These are phyloP conservation scores for Sander lucioperca DNA, from an alignment of 2,113 vertebrate species.

Conservation along the genomic window DNA sequence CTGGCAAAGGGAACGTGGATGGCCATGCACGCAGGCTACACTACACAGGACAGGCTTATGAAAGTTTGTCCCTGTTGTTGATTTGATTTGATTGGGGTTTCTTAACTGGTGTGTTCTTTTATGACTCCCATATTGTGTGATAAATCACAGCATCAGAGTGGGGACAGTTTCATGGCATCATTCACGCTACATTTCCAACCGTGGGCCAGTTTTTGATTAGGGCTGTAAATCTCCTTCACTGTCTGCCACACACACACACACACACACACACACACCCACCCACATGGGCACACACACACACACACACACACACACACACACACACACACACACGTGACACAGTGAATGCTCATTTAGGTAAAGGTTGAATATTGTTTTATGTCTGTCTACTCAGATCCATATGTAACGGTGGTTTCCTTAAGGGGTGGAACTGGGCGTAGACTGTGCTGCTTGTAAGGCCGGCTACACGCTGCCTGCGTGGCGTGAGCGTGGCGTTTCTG, in stretches of 20 bases:
- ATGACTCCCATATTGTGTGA: slow-evolving; percentile 67
- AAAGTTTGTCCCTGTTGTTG: slow-evolving; percentile 58
- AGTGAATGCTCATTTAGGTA: slow-evolving; percentile 40
- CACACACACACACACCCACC: slow-evolving; percentile 13
- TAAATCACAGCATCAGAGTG: slow-evolving; percentile 80
- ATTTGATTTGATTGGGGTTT: slow-evolving; percentile 31
- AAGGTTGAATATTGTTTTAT: slow-evolving; percentile 28
- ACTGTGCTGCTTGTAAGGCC: neutral
- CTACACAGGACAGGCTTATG: slow-evolving; percentile 62
- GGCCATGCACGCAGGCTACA: slow-evolving; percentile 44
- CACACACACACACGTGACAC: neutral
- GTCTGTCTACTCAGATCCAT: slow-evolving; percentile 49
- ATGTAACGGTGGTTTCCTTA: slow-evolving; percentile 32
- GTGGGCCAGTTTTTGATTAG: slow-evolving; percentile 83
- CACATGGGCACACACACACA: slow-evolving; percentile 4
- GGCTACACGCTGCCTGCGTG: too few relatives aligned
- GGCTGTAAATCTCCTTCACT: slow-evolving; percentile 83
- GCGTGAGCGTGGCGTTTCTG: too few relatives aligned
- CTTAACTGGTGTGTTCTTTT: slow-evolving; percentile 54
- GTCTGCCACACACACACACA: slow-evolving; percentile 21
- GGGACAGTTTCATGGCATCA: slow-evolving; percentile 84
- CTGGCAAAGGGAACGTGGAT: slow-evolving; percentile 37
- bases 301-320: neutral
- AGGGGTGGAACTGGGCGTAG: neutral
- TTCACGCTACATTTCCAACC: slow-evolving; percentile 86